phyloP scores from a whole-genome alignment of 2,888 invertebrate genomes.

The Volucella inanis region DNA sequence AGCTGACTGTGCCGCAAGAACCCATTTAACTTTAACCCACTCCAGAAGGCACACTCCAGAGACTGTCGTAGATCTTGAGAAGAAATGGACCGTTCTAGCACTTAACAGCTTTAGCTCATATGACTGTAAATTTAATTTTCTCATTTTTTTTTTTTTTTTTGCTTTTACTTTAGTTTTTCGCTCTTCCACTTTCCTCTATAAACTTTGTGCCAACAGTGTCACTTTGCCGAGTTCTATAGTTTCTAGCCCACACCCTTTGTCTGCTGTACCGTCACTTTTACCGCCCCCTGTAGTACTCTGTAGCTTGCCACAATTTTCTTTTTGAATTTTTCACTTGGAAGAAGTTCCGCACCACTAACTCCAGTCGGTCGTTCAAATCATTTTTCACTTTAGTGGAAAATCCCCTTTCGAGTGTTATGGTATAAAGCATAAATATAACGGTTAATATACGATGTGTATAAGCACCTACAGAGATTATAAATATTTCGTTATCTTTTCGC shows the following conservation, averaged over 20 bases:
- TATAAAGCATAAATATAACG: constrained; percentile 64
- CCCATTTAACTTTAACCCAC: constrained; percentile 55
- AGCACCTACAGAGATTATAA: constrained; percentile 73
- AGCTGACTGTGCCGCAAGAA: constrained; percentile 7
- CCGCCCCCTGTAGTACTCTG: constrained; percentile 14
- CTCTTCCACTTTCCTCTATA: constrained; percentile 43
- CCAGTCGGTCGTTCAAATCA: constrained; percentile 64
- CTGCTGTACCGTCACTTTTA: background rate
- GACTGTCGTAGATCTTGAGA: constrained; percentile 68
- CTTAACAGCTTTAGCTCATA: constrained; percentile 77
- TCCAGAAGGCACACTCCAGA: constrained; percentile 16
- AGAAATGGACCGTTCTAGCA: constrained; percentile 76
- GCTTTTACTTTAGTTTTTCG: constrained; percentile 28
- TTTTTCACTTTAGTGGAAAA: constrained; percentile 72
- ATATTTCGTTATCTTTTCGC: constrained; percentile 72
- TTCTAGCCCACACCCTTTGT: background rate
- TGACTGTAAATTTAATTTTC: constrained; percentile 75
- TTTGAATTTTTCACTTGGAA: constrained; percentile 65
- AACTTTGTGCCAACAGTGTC: constrained; percentile 62
- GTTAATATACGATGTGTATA: constrained; percentile 69
- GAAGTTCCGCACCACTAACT: constrained; percentile 66
- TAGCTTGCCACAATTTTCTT: constrained; percentile 56
- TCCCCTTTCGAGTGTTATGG: constrained; percentile 62
- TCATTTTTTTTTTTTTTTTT: constrained; percentile 55
- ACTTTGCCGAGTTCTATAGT: constrained; percentile 45